phyloP scores from a whole-genome alignment of 2,888 invertebrate species.

The Cartodere bifasciata region DNA sequence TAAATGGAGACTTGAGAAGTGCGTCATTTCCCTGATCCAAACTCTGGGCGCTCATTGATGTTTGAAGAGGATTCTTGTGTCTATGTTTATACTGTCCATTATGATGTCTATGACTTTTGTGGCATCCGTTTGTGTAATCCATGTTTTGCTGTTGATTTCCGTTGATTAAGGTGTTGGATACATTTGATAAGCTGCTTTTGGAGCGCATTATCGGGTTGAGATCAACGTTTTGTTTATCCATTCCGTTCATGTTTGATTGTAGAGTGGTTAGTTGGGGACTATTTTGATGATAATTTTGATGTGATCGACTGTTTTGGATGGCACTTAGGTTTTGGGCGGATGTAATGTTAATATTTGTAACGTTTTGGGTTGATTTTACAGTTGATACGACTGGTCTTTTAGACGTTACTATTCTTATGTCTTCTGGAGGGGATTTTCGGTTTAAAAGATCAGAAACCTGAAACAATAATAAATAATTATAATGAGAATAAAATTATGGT shows the following conservation, averaged over 20 bases:
- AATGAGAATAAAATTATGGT: no score
- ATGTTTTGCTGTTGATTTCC: constrained; percentile 24
- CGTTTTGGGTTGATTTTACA: constrained; percentile 48
- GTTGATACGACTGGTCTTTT: constrained; percentile 32
- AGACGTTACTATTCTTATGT: constrained; percentile 22
- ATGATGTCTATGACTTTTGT: constrained; percentile 23
- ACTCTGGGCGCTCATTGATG: constrained; percentile 39
- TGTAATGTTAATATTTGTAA: constrained; percentile 59
- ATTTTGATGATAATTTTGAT: no score
- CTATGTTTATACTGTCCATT: constrained; percentile 27
- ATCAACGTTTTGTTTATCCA: no score
- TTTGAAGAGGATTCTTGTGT: constrained; percentile 28
- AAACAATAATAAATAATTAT: no score
- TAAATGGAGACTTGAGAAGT: constrained; percentile 21
- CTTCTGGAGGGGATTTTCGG: constrained; percentile 24
- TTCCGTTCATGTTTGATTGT: constrained; percentile 49
- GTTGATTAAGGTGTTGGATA: constrained; percentile 41
- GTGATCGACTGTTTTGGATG: no score
- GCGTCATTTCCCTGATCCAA: constrained; percentile 33
- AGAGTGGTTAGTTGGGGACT: constrained; percentile 69
- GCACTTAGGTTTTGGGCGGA: no score
- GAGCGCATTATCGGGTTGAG: no score
- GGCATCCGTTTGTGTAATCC: constrained; percentile 23
- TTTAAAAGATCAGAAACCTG: constrained; percentile 38
- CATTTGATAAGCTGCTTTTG: constrained; percentile 39